phyloP scores from a whole-genome alignment of 2,888 invertebrate species.

The Pomacea canaliculata region DNA sequence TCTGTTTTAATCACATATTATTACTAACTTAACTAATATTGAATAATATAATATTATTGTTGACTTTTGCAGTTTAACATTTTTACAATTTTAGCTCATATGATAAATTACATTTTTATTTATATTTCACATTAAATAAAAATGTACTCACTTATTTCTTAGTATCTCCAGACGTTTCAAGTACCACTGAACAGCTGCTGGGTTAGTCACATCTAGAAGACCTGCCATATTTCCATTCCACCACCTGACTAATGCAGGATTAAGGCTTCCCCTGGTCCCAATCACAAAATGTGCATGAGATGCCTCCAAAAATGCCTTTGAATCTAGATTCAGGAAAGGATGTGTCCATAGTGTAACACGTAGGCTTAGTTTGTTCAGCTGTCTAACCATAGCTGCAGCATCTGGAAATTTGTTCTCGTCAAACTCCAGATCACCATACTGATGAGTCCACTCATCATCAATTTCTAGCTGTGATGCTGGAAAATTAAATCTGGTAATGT shows the following conservation, averaged over 20 bases:
- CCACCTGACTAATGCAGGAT: constrained; percentile 75
- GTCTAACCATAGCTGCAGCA: constrained; percentile 71
- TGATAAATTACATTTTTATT: too few relatives aligned
- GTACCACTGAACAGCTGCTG: constrained; percentile 84
- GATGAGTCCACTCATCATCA: constrained; percentile 86
- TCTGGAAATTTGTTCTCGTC: constrained; percentile 80
- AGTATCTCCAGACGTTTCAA: constrained; percentile 79
- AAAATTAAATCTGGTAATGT: constrained; percentile 35
- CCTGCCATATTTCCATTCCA: constrained; percentile 81
- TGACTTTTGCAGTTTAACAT: too few relatives aligned
- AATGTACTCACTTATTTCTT: constrained; percentile 66
- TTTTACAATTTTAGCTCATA: too few relatives aligned
- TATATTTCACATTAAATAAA: too few relatives aligned
- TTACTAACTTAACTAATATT: too few relatives aligned
- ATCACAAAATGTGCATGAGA: constrained; percentile 75
- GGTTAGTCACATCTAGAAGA: constrained; percentile 91
- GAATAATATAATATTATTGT: too few relatives aligned
- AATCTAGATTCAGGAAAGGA: constrained; percentile 77
- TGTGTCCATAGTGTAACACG: constrained; percentile 82
- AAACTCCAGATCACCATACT: constrained; percentile 86
- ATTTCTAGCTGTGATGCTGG: constrained; percentile 75
- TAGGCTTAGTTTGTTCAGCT: constrained; percentile 76
- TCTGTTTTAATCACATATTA: too few relatives aligned
- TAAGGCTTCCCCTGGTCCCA: constrained; percentile 45
- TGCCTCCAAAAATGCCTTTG: constrained; percentile 84